Evolutionary conservation across 2,113 vertebrate genomes (phyloP).

Genomic region (Apeltes quadracus): DNA sequence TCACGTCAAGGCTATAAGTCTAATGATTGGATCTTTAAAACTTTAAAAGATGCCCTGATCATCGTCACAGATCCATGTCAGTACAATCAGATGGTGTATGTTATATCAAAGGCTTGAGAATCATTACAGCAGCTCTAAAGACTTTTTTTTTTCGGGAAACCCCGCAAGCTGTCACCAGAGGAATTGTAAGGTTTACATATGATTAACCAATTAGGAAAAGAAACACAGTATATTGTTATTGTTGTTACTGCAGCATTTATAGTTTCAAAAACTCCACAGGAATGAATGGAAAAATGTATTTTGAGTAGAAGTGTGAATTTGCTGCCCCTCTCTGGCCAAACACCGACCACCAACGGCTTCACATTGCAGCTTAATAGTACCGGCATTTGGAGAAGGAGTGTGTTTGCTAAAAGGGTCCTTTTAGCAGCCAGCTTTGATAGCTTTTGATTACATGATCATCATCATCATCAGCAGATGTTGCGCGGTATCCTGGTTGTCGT

Average conservation of each 20-base stretch:
- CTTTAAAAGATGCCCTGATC: too few relatives aligned
- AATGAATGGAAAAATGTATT: background rate
- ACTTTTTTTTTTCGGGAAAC: too few relatives aligned
- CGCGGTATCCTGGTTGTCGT: background rate
- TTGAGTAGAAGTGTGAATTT: background rate
- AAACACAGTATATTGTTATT: too few relatives aligned
- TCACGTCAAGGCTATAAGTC: too few relatives aligned
- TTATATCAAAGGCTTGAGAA: too few relatives aligned
- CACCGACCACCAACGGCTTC: background rate
- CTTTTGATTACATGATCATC: background rate
- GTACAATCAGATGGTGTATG: too few relatives aligned
- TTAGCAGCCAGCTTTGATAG: background rate
- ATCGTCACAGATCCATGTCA: too few relatives aligned
- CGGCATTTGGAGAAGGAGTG: background rate
- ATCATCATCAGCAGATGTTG: background rate
- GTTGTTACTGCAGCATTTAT: too few relatives aligned
- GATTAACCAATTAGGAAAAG: background rate
- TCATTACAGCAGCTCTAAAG: too few relatives aligned
- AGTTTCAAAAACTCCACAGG: background rate
- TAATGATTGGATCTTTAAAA: too few relatives aligned
- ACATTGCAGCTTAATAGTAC: background rate
- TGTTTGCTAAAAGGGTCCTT: background rate
- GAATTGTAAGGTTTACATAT: too few relatives aligned
- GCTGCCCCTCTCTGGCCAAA: constrained; percentile 28
- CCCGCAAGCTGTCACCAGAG: too few relatives aligned